These are phyloP conservation scores for Tursiops truncatus DNA, from an alignment of 2,113 vertebrate genomes.

Conservation along the genomic window DNA sequence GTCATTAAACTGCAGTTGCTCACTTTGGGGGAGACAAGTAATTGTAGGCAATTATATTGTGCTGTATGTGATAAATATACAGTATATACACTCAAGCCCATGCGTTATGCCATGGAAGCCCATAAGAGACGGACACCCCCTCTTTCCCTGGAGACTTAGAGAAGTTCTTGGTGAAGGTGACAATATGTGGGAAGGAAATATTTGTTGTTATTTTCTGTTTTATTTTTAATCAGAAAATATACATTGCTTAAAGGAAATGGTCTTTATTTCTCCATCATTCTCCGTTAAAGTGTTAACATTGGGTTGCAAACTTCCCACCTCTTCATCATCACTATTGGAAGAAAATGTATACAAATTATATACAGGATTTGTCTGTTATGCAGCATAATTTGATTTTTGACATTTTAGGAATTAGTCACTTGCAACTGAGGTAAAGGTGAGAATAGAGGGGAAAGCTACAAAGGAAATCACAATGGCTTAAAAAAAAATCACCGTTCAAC, in stretches of 20 bases:
- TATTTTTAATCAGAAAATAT: background rate
- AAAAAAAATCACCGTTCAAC: background rate
- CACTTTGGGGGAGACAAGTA: background rate
- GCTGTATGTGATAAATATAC: background rate
- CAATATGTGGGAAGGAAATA: background rate
- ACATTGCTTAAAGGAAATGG: background rate
- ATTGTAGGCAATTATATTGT: background rate
- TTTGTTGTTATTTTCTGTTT: background rate
- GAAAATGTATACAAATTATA: background rate
- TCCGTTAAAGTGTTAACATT: background rate
- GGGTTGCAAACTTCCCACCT: background rate
- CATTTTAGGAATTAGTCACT: conserved; percentile 29
- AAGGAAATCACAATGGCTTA: background rate
- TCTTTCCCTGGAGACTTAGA: background rate
- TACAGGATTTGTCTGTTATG: background rate
- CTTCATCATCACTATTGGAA: background rate
- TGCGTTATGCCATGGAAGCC: background rate
- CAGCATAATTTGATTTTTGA: conserved; percentile 19
- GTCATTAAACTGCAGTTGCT: background rate
- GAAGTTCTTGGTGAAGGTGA: background rate
- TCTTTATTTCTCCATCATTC: background rate
- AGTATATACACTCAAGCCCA: background rate
- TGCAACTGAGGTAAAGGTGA: background rate
- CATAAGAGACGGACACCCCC: background rate
- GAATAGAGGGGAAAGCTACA: background rate